Evolutionary conservation across 1,140 invertebrate genomes (phyloP), one percentile per base, ranked within the genome.

Genomic region (Trichonephila clavipes): DNA sequence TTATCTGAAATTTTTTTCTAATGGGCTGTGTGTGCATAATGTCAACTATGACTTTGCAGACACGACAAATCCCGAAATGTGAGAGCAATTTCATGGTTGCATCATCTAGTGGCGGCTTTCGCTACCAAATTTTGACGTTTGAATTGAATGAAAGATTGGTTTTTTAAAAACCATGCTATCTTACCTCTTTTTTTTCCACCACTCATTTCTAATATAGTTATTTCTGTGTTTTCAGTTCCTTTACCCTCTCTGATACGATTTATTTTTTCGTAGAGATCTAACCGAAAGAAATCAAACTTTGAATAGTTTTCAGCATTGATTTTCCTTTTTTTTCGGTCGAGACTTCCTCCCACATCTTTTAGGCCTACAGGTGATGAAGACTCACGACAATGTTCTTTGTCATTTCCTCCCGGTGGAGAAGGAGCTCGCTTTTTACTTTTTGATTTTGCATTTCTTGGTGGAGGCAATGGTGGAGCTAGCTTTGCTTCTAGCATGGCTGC

Each of bases 211-310:
- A 94, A 94, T 40, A 69, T 28, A 61, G 16, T 12, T 1, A 51
- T 51, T 51, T 51, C 51, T 12, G 51, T 51, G 51, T 51, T 51
- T 69, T 89, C 82, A 44, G 66, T 61, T 61, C 92, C 59, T 28
- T 28, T 28, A 28, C 28, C 28, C 0, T 21, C 24, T 66, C 89
- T 82, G 18, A 92, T 82, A 21, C 83, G 62, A n/a, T 88, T 92
- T 1, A 92, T 94, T 85, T 94, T 94, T 59, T 94, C 85, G 62
- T 94, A 94, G 12, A 94, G 61, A 89, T 94, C 94, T 14, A 92
- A 21, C 1, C 94, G 89, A 86, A 94, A 94, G 16, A 94, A n/a
- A 61, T 94, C 94, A 59, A 94, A 94, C 64, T 94, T 94, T 51
- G 89, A 92, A 83, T 72, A 90, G 44, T 89, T 94, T 40, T 94